A percentile compares a stretch with the other conserved stretches of the same genome.
Conservation (phyloP, 2,888 invertebrate genomes). For the Harmothoe impar region DNA sequence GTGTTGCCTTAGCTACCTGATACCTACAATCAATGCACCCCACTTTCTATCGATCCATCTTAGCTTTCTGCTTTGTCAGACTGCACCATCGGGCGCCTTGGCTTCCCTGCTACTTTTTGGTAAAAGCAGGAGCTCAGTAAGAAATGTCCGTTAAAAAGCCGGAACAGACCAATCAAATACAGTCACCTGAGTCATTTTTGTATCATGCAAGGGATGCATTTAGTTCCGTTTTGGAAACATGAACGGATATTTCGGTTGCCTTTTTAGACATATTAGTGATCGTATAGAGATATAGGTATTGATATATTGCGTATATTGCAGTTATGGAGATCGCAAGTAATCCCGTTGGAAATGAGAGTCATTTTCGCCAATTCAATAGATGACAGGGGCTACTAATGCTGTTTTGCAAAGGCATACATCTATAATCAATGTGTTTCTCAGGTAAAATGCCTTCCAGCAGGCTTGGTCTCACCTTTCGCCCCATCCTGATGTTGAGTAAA, state of each 20-base stretch:
- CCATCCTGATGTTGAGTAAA: background rate
- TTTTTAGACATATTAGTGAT: background rate
- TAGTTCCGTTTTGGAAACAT: background rate
- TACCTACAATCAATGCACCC: slow-evolving; percentile 22
- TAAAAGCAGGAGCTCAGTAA: background rate
- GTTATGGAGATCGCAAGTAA: background rate
- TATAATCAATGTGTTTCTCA: background rate
- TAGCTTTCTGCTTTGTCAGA: background rate
- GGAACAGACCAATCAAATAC: background rate
- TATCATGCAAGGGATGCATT: background rate
- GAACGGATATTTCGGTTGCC: background rate
- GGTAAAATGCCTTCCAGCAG: background rate
- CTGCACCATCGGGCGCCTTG: background rate
- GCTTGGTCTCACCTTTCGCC: background rate
- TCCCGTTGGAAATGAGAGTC: background rate
- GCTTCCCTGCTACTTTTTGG: background rate
- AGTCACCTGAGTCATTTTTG: background rate
- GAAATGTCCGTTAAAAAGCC: background rate
- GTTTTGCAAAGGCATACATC: background rate
- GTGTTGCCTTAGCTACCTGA: background rate
- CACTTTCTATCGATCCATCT: background rate
- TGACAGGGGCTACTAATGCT: background rate
- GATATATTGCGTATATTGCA: background rate
- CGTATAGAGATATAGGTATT: background rate
- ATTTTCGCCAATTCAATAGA: background rate